Conservation (phyloP, 2,888 invertebrate genomes). For the Lepidocyrtinus sp. region DNA sequence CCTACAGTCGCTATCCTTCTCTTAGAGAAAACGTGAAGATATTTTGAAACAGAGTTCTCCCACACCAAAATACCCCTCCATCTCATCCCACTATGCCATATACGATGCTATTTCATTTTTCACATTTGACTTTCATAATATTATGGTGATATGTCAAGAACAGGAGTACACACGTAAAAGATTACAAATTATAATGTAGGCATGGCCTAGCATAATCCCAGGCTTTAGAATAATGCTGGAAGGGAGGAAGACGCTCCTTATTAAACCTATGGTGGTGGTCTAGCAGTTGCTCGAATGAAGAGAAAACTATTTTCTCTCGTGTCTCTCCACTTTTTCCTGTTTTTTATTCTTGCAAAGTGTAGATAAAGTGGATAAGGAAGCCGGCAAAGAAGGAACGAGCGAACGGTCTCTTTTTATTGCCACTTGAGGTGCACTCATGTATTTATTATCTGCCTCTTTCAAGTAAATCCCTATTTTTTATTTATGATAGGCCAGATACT, state of each 20-base stretch:
- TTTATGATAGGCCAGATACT: too few species aligned
- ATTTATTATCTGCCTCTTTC: constrained; percentile 18
- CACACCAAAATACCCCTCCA: neutral
- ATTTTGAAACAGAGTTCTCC: neutral
- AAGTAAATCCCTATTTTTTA: constrained; percentile 2
- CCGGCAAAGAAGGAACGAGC: constrained; percentile 16
- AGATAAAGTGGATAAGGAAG: too few species aligned
- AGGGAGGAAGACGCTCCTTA: neutral
- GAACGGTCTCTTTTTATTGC: constrained; percentile 19
- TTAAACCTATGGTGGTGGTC: constrained; percentile 16
- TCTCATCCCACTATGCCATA: too few species aligned
- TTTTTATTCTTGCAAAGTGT: too few species aligned
- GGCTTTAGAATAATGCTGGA: too few species aligned
- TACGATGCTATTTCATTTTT: constrained; percentile 19
- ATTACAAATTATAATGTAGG: constrained; percentile 45
- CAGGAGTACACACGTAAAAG: constrained; percentile 40
- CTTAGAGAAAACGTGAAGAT: too few species aligned
- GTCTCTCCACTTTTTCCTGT: constrained; percentile 18
- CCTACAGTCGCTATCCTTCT: too few species aligned
- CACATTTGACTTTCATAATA: constrained; percentile 55
- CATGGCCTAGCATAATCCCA: constrained; percentile 36
- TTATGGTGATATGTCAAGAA: constrained; percentile 51
- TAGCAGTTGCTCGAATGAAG: constrained; percentile 23
- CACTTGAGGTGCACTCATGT: constrained; percentile 37
- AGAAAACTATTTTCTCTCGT: constrained; percentile 19